These are phyloP conservation scores for Netelia inedita DNA, from an alignment of 2,888 invertebrate species.

Conservation along the genomic window DNA sequence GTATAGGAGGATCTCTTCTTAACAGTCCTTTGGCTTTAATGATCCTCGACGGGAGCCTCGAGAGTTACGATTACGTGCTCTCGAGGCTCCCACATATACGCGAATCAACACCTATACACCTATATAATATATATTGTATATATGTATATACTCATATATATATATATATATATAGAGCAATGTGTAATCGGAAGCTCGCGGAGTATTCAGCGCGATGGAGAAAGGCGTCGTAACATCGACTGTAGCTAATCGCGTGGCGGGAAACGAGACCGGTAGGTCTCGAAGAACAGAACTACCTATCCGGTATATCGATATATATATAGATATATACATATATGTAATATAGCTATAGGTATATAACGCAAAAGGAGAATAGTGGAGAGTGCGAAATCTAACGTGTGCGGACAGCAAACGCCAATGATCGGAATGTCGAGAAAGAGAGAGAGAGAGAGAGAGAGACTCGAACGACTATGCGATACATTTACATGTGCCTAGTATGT, in stretches of 20 bases:
- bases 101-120: constrained; percentile 3
- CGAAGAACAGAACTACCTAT: constrained; percentile 20
- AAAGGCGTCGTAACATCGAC: constrained; percentile 65
- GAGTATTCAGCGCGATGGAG: constrained; percentile 41
- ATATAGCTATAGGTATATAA: neutral
- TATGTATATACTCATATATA: neutral
- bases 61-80: constrained; percentile 66
- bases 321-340: neutral
- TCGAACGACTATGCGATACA: constrained; percentile 52
- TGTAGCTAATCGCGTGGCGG: constrained; percentile 58
- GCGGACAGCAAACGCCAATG: constrained; percentile 63
- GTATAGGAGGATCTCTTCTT: constrained; percentile 35
- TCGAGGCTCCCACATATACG: constrained; percentile 14
- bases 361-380: constrained; percentile 20
- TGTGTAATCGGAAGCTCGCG: constrained; percentile 51
- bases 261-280: constrained; percentile 61
- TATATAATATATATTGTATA: neutral
- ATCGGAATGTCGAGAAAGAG: constrained; percentile 54
- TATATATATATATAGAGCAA: neutral
- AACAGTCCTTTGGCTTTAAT: constrained; percentile 65
- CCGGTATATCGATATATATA: constrained; percentile 13
- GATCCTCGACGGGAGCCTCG: constrained; percentile 54
- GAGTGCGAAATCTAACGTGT: constrained; percentile 61
- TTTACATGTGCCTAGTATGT: constrained; percentile 7
- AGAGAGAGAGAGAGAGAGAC: constrained; percentile 5